phyloP scores from a whole-genome alignment of 1,140 invertebrate genomes.

The Megathymus violae region DNA sequence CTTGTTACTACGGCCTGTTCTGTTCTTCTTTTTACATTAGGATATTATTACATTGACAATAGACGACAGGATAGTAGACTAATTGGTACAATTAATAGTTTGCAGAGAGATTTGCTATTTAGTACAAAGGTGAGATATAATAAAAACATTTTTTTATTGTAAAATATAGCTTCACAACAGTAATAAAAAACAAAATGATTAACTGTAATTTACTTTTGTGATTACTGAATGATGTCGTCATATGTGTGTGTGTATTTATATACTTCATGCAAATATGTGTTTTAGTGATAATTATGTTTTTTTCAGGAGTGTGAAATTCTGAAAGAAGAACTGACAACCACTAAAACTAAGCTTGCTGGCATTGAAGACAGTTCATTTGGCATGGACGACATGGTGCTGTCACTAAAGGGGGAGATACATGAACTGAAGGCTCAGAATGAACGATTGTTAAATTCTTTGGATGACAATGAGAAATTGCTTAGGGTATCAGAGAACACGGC shows the following conservation, averaged over 20 bases:
- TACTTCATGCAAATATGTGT: no score
- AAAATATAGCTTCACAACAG: no score
- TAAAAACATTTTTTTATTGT: slow-evolving; percentile 25
- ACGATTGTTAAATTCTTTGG: slow-evolving; percentile 72
- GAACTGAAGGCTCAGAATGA: slow-evolving; percentile 74
- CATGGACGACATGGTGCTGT: slow-evolving; percentile 88
- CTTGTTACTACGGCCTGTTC: slow-evolving; percentile 87
- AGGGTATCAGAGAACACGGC: slow-evolving; percentile 78
- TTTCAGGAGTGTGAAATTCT: slow-evolving; percentile 87
- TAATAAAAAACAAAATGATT: no score
- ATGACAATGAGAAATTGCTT: slow-evolving; percentile 75
- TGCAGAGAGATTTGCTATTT: slow-evolving; percentile 80
- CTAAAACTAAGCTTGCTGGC: slow-evolving; percentile 85
- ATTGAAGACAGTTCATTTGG: slow-evolving; percentile 89
- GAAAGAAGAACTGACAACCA: slow-evolving; percentile 86
- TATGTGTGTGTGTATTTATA: no score
- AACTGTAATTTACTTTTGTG: no score
- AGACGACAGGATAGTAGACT: slow-evolving; percentile 85
- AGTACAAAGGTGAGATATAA: slow-evolving; percentile 75
- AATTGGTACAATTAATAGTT: slow-evolving; percentile 77
- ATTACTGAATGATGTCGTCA: no score
- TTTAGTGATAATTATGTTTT: no score
- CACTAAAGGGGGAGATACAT: slow-evolving; percentile 85
- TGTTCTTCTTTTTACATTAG: slow-evolving; percentile 89
- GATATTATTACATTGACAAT: slow-evolving; percentile 91